phyloP scores from a whole-genome alignment of 2,888 invertebrate species.

The Ceratothoa steindachneri region DNA sequence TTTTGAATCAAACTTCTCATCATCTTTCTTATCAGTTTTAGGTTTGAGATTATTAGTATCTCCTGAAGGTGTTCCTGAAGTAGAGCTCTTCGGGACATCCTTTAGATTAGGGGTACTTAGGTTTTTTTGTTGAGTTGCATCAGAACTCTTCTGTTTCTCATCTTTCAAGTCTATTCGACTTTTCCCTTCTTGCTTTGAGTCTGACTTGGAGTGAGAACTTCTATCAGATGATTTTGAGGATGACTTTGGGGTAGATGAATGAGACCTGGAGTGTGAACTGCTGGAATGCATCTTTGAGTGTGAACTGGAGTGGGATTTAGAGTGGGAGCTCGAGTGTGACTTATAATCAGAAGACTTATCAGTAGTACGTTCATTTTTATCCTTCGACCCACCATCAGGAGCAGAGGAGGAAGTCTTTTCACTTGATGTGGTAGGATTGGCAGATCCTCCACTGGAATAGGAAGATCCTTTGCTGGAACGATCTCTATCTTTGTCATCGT shows the following conservation, averaged over 20 bases:
- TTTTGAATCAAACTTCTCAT: not conserved
- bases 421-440: not conserved
- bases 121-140: not conserved
- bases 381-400: not conserved
- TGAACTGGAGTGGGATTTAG: not conserved
- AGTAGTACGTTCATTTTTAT: not conserved
- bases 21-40: not conserved
- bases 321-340: not conserved
- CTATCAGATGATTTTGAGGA: not conserved
- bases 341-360: slow-evolving; percentile 3
- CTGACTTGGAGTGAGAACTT: not conserved
- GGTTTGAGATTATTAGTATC: not conserved
- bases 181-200: not conserved
- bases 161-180: no score
- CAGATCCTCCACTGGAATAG: not conserved
- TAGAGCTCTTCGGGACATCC: not conserved
- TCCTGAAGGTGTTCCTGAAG: not conserved
- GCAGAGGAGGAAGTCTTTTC: not conserved
- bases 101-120: not conserved
- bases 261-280: not conserved
- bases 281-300: not conserved
- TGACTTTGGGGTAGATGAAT: not conserved
- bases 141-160: not conserved
- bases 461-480: not conserved
- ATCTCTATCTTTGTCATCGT: slow-evolving; percentile 3